Base-by-base conservation (phyloP, 2,113 vertebrate genomes). In the Lophius piscatorius region DNA sequence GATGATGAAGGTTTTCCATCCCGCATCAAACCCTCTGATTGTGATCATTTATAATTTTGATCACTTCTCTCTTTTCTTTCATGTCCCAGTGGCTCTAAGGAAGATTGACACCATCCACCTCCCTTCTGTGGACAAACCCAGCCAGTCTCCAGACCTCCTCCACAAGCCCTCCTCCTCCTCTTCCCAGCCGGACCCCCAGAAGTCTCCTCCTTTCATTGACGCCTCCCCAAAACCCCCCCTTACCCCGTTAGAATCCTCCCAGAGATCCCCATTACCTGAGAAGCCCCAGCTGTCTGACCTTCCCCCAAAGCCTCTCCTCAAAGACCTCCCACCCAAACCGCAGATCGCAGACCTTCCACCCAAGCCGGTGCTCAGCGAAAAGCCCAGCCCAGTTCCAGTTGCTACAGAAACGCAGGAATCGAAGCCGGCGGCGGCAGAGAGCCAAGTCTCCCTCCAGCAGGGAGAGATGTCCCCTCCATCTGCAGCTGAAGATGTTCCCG, bases 171-270 rank as follows among this genome's bases (percentile, higher is more conserved):
- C 20, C 18, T 9, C 20, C 18, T 16, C 28, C 12, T 49, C 48
- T 13, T 51, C 20, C 11, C 57, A 38, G 23, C 13, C 33, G 2
- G 31, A 59, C 17, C 36, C 35, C 36, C 58, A 62, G 35, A 62
- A 40, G 13, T 62, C 58, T n/a, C 46, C 58, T 29, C 46, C 58
- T 7, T 50, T 62, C 9, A 62, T 62, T 8, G 58, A 62, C 0
- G 14, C 45, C 35, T 62, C 46, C 23, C 41, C 57, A 20, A 60
- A 60, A 38, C 11, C 33, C 17, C 22, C 20, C 31, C 18, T 3
- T 22, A 38, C 57, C 16, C 33, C 40, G 1, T 9, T 31, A n/a
- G 56, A 46, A 20, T 59, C 31, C n/a, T 0, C 40, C 24, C 57
- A 39, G 4, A 28, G 23, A 48, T 4, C 33, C 42, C 33, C 33